Evolutionary conservation across 2,797 vertebrate species (phyloP).

Genomic region (Protonibea diacanthus): DNA sequence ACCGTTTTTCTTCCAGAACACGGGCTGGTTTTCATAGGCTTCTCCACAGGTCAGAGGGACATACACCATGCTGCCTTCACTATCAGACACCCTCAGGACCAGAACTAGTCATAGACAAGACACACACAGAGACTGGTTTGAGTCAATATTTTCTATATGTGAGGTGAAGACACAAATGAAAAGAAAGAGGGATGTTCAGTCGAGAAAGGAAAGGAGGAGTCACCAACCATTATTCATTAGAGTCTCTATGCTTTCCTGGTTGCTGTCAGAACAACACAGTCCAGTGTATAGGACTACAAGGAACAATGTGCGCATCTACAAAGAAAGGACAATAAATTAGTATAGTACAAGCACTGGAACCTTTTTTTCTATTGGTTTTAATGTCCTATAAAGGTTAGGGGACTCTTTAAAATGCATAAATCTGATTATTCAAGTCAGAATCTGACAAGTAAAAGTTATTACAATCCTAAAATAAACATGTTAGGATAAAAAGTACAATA

Average conservation of each 20-base stretch:
- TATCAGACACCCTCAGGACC: slow-evolving; percentile 70
- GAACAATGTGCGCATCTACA: slow-evolving; percentile 68
- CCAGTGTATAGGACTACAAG: slow-evolving; percentile 45
- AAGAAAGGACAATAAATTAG: neutral
- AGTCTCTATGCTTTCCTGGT: slow-evolving; percentile 24
- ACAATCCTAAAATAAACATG: neutral
- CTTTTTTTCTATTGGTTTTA: neutral
- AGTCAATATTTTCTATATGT: slow-evolving; percentile 9
- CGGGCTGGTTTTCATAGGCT: slow-evolving; percentile 47
- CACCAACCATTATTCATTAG: slow-evolving; percentile 74
- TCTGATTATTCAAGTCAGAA: neutral
- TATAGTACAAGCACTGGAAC: neutral
- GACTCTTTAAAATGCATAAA: neutral
- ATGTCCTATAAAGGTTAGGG: neutral
- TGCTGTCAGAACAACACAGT: slow-evolving; percentile 21
- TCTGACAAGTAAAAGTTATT: neutral
- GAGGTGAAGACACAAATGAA: neutral
- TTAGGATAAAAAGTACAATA: neutral
- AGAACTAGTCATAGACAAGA: slow-evolving; percentile 68
- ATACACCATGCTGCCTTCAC: neutral
- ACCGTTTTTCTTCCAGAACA: slow-evolving; percentile 83
- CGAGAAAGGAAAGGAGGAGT: neutral
- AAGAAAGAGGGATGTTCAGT: neutral
- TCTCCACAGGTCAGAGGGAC: slow-evolving; percentile 80
- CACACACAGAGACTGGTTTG: neutral